Evolutionary conservation across 2,888 invertebrate genomes (phyloP).

Genomic region (Omphaloscelis lunosa): DNA sequence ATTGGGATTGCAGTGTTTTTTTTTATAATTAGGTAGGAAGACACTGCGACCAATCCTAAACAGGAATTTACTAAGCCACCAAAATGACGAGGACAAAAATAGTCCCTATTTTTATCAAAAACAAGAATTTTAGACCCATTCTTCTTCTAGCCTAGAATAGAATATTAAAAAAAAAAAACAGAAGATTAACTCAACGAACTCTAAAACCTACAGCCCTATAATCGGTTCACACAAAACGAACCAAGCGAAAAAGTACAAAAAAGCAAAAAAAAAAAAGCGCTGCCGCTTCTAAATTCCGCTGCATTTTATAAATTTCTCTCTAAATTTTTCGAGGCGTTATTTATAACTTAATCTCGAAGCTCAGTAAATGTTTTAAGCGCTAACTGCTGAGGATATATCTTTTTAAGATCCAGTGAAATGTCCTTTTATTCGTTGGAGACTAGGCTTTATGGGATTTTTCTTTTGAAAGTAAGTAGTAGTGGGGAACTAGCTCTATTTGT

Average conservation of each 20-base stretch:
- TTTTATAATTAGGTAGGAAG: neutral
- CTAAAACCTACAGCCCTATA: conserved; percentile 17
- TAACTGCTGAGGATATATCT: conserved; percentile 79
- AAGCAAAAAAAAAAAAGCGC: conserved; percentile 66
- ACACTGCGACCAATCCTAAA: neutral
- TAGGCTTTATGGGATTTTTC: conserved; percentile 29
- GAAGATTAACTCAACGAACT: conserved; percentile 14
- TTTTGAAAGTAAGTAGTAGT: conserved; percentile 19
- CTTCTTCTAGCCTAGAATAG: neutral
- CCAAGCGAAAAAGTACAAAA: conserved; percentile 1
- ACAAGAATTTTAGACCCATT: neutral
- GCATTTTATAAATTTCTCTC: conserved; percentile 83
- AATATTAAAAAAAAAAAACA: neutral
- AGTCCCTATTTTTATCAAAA: neutral
- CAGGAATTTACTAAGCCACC: no score
- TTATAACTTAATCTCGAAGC: conserved; percentile 89
- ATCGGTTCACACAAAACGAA: conserved; percentile 33
- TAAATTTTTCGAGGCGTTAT: conserved; percentile 88
- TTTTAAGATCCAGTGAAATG: conserved; percentile 65
- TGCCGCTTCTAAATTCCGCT: conserved; percentile 71
- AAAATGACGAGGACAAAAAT: neutral
- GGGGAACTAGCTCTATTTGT: conserved; percentile 19
- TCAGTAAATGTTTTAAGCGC: conserved; percentile 85
- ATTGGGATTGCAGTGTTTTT: no score
- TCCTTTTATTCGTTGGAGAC: conserved; percentile 60